phyloP scores from a whole-genome alignment of 2,113 vertebrate genomes.

The Sinosuthora webbiana region DNA sequence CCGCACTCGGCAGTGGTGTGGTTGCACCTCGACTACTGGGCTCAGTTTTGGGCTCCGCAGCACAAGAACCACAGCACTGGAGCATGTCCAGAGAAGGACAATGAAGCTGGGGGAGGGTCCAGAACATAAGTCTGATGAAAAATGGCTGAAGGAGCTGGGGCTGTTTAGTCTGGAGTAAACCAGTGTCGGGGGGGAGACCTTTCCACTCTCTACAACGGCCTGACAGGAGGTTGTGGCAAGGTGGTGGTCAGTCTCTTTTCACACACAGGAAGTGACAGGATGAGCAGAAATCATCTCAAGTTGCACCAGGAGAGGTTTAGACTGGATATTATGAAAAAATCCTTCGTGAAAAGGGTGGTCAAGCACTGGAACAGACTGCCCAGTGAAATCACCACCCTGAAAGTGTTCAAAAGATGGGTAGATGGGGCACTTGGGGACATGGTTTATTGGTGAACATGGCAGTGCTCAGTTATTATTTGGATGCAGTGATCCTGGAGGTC shows the following conservation, averaged over 20 bases:
- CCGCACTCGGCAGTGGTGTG: neutral
- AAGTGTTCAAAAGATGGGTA: neutral
- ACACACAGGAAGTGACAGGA: neutral
- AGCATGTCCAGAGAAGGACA: neutral
- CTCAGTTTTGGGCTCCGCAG: neutral
- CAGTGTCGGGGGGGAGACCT: neutral
- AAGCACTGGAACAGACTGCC: neutral
- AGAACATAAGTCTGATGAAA: neutral
- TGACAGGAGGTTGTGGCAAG: neutral
- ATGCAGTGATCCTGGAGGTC: neutral
- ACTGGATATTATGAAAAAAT: neutral
- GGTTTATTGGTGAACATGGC: neutral
- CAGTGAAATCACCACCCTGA: neutral
- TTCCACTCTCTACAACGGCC: neutral
- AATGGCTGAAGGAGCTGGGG: neutral
- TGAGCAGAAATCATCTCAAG: neutral
- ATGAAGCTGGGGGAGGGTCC: neutral
- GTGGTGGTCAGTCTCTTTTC: neutral
- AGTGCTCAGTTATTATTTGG: neutral
- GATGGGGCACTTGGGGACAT: neutral
- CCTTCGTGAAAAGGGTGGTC: neutral
- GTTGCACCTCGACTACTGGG: fast-evolving
- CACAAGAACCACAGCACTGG: neutral
- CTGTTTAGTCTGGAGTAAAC: neutral
- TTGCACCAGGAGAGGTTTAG: neutral